These are phyloP conservation scores for Euglossa dilemma DNA, from an alignment of 1,140 invertebrate species.

Conservation along the genomic window DNA sequence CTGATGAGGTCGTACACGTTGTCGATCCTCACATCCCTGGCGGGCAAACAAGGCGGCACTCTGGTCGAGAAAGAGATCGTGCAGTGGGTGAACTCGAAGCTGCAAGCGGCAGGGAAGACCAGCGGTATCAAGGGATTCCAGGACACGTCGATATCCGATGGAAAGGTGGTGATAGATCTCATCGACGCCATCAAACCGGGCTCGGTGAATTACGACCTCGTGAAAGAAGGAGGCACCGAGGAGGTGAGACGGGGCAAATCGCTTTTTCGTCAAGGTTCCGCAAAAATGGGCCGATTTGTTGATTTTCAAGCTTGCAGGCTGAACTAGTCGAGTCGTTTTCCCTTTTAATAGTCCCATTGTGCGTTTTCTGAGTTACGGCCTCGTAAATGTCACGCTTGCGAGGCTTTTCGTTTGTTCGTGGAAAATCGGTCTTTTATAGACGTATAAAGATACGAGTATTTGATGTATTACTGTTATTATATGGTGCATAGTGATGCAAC, in stretches of 20 bases:
- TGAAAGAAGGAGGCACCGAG: conserved; percentile 89
- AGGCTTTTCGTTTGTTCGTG: background rate
- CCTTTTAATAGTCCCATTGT: too few species aligned
- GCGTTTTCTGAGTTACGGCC: background rate
- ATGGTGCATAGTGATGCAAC: too few species aligned
- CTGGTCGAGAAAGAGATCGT: conserved; percentile 98
- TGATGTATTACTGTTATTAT: too few species aligned
- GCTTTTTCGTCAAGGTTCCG: too few species aligned
- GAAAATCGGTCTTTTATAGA: background rate
- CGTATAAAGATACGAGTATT: too few species aligned
- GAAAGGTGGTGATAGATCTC: conserved; percentile 95
- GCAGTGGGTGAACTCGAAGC: conserved; percentile 97
- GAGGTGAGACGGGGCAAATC: conserved; percentile 86
- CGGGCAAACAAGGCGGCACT: conserved; percentile 90
- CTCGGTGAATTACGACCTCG: conserved; percentile 95
- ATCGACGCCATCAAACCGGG: conserved; percentile 98
- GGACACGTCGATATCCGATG: conserved; percentile 93
- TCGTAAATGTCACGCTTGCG: background rate
- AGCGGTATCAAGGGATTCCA: conserved; percentile 93
- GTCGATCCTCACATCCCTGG: conserved; percentile 94
- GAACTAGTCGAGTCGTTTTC: background rate
- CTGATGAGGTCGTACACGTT: conserved; percentile 99
- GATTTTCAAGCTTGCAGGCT: too few species aligned
- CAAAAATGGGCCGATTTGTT: background rate
- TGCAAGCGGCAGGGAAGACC: conserved; percentile 90